Evolutionary conservation across 1,140 invertebrate species (phyloP).

Genomic region (Heliothis subflexa): DNA sequence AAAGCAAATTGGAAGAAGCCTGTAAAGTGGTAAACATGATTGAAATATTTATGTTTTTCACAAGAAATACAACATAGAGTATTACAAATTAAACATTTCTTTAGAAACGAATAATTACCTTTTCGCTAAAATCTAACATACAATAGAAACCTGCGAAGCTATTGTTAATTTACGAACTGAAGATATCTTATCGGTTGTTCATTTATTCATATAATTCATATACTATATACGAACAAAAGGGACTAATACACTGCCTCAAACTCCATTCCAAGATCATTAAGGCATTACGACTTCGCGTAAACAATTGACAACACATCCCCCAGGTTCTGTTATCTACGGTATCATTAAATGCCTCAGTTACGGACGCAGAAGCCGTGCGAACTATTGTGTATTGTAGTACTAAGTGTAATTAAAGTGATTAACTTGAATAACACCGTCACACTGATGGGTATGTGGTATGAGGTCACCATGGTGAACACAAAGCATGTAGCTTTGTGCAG

Average conservation of each 20-base stretch:
- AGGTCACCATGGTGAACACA: conserved; percentile 8
- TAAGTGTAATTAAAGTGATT: conserved; percentile 27
- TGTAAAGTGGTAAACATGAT: not conserved
- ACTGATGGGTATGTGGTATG: conserved; percentile 13
- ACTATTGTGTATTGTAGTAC: conserved; percentile 20
- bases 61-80: too few relatives aligned
- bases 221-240: too few relatives aligned
- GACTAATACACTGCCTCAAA: too few relatives aligned
- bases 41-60: too few relatives aligned
- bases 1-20: conserved; percentile 3
- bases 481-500: not conserved
- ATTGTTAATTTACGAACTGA: too few relatives aligned
- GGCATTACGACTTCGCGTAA: not conserved
- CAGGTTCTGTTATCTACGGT: not conserved
- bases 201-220: too few relatives aligned
- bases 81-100: too few relatives aligned
- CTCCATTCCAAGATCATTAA: not conserved
- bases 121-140: too few relatives aligned
- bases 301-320: not conserved
- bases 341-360: not conserved
- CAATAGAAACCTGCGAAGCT: too few relatives aligned
- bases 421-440: conserved; percentile 22
- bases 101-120: too few relatives aligned
- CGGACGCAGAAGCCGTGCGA: conserved; percentile 12
- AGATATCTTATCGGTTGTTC: too few relatives aligned